phyloP scores from a whole-genome alignment of 1,140 invertebrate species.

The Pseudachorutes palmiensis region DNA sequence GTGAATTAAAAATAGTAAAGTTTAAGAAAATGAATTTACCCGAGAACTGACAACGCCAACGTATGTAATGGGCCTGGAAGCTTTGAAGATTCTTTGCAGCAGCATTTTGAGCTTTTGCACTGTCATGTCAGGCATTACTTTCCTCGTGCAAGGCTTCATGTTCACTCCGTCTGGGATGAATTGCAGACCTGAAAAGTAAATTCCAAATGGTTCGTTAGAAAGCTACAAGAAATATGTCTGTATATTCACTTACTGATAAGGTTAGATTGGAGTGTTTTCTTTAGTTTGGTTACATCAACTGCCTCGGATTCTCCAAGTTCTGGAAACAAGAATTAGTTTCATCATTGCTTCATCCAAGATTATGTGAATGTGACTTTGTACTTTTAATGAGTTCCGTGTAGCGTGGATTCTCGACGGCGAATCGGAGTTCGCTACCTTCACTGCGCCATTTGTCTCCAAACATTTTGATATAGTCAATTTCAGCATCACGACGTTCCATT shows the following conservation, averaged over 20 bases:
- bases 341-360: too few relatives aligned
- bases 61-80: conserved; percentile 47
- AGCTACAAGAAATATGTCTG: not conserved
- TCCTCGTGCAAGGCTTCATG: conserved; percentile 50
- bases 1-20: conserved; percentile 19
- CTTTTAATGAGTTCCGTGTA: conserved; percentile 55
- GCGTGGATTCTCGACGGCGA: conserved; percentile 62
- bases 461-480: conserved; percentile 78
- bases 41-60: conserved; percentile 47
- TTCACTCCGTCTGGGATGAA: conserved; percentile 12
- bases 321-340: conserved; percentile 44
- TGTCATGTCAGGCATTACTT: conserved; percentile 65
- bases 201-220: not conserved
- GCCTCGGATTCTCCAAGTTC: conserved; percentile 71
- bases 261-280: conserved; percentile 59
- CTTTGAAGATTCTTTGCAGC: conserved; percentile 58
- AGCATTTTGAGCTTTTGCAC: conserved; percentile 71
- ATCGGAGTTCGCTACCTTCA: conserved; percentile 46
- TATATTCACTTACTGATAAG: conserved; percentile 46
- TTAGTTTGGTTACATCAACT: conserved; percentile 54
- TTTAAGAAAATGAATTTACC: conserved; percentile 41
- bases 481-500: conserved; percentile 67
- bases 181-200: conserved; percentile 18
- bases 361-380: conserved; percentile 40
- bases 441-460: conserved; percentile 64